Evolutionary conservation across 1,140 invertebrate species (phyloP), one percentile per base, ranked within the genome.

Genomic region (Lepeophtheirus salmonis): DNA sequence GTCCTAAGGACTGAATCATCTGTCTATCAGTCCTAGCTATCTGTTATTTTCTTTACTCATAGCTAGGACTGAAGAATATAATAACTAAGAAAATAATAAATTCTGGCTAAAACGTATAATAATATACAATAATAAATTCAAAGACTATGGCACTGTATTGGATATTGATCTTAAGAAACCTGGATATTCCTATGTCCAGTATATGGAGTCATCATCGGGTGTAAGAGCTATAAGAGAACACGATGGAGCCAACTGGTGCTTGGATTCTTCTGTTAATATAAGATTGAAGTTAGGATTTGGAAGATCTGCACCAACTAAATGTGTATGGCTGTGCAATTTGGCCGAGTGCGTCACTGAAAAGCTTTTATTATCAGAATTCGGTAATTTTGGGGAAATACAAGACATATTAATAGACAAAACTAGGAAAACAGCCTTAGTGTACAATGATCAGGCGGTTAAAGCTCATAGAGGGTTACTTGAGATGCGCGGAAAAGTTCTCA

Each of bases 141-240:
- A 91, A 64, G 82, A 83, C 60, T 96, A 90, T 74, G 92, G 91
- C 16, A 85, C 94, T 72, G 95, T 97, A 67, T 87, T 97, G 66
- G 91, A 84, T 70, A 76, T 79, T 77, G 51, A 26, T 18, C 50
- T 62, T 49, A 57, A 57, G 30, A 59, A 60, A 30, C 82, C 84
- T 57, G 84, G 84, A 56, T 96, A 92, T 72, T 90, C 90, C 59
- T 94, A 96, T 73, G 91, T 91, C 70, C 91, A 97, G 76, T 97
- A 89, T 75, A 82, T 86, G 64, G 89, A 94, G 69, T 96, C 96
- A 68, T 81, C 81, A 21, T 90, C 86, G 72, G 91, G 96, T 51
- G 89, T 96, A 55, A 85, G 87, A 71, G 90, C 90, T 12, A 88
- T 95, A 73, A 77, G 85, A 22, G 84, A 84, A 65, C 84, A 94